Evolutionary conservation across 2,113 vertebrate genomes (phyloP).

Genomic region (Mustela lutreola): DNA sequence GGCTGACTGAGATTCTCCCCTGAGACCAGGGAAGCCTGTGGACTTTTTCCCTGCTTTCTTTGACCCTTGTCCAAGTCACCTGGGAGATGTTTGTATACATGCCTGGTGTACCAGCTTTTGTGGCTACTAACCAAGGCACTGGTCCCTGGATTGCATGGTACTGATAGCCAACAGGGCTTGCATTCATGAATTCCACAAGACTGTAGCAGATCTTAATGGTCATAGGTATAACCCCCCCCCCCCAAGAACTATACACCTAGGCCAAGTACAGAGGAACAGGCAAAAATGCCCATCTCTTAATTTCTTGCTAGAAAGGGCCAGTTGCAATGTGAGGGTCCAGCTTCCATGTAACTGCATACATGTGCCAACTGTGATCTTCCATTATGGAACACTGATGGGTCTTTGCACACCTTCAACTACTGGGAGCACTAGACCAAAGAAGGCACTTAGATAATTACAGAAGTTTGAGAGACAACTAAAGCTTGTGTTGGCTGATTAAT

Average conservation of each 20-base stretch:
- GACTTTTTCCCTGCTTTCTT: neutral
- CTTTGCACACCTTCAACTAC: neutral
- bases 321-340: neutral
- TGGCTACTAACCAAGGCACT: neutral
- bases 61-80: too few species aligned
- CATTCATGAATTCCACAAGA: neutral
- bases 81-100: neutral
- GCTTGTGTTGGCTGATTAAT: neutral
- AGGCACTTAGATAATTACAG: neutral
- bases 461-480: neutral
- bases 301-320: neutral
- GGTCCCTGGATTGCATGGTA: neutral
- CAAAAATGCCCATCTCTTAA: neutral
- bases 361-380: neutral
- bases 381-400: neutral
- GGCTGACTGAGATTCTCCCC: neutral
- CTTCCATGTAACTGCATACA: neutral
- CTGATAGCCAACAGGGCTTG: neutral
- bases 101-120: neutral
- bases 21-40: neutral
- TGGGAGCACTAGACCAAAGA: neutral
- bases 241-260: neutral
- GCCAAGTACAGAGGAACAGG: neutral
- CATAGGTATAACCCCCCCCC: neutral
- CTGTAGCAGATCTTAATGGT: neutral